Conservation (phyloP, 2,888 invertebrate genomes). For the Dexiosoma caninum region DNA sequence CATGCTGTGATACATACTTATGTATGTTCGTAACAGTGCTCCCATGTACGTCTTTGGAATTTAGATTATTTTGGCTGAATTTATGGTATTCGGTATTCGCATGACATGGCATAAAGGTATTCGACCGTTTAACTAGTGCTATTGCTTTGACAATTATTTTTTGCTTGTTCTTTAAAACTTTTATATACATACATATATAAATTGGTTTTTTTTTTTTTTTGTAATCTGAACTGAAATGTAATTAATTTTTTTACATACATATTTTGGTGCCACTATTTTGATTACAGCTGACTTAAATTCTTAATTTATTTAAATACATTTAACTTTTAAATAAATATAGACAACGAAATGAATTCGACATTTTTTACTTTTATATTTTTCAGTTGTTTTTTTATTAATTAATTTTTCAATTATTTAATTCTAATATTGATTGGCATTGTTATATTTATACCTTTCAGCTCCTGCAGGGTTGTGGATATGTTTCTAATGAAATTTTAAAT, state of each 20-base stretch:
- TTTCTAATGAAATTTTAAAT: background rate
- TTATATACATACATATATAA: too few species aligned
- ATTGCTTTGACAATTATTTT: too few species aligned
- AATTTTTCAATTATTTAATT: slow-evolving; percentile 21
- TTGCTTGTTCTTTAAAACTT: too few species aligned
- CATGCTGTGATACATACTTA: too few species aligned
- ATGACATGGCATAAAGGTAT: too few species aligned
- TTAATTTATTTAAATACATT: background rate
- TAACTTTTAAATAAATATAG: background rate
- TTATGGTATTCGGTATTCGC: too few species aligned
- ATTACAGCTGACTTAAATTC: slow-evolving; percentile 1
- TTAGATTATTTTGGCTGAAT: too few species aligned
- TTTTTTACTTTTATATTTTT: background rate
- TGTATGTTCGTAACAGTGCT: too few species aligned
- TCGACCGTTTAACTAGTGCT: too few species aligned
- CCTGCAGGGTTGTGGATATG: background rate
- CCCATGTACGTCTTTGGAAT: too few species aligned
- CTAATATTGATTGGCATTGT: slow-evolving; percentile 37
- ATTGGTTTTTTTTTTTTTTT: too few species aligned
- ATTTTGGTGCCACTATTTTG: background rate
- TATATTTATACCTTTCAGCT: slow-evolving; percentile 20
- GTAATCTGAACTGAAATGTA: too few species aligned
- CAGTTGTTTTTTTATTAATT: background rate
- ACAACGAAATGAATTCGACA: slow-evolving; percentile 23
- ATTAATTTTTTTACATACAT: background rate